Base-by-base conservation (phyloP, 2,888 invertebrate genomes). In the Caenorhabditis drosophilae region DNA sequence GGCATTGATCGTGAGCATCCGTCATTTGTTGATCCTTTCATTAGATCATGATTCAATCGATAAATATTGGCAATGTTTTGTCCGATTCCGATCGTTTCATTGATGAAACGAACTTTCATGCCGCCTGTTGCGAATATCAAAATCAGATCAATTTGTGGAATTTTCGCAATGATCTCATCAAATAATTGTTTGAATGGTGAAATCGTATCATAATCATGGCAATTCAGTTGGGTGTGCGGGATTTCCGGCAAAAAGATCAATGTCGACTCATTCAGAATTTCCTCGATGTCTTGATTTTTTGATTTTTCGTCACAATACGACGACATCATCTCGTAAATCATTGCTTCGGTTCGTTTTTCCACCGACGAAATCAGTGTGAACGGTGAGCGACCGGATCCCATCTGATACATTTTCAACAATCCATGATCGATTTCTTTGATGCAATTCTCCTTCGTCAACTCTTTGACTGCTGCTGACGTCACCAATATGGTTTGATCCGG, bases 171-270 rank as follows among this genome's bases (percentile, higher is more conserved):
- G 15, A 78, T 62, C 22, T 73, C 70, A 40, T 67, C 54, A 25
- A 80, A 44, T 7, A 81, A 52, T 15, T 67, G 51, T 35, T 75
- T 68, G 64, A 81, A 81, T 11, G 81, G 81, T 3, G 73, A 71
- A 46, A 81, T 73, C 9, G 80, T 78, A 22, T 70, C 73, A 61
- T 81, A 81, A 59, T 81, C 81, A 59, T 81, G 82, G 42, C 81
- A 81, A 42, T 77, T 81, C 22, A 78, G 44, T 66, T 75, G 61
- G 2, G 80, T 78, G 47, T 77, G 75, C 16, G 81, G 81, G n/a
- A 81, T 82, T 53, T 79, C 72, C 1, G 81, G 81, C 58, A 82
- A 44, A 35, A 81, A 59, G 12, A 82, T 53, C 38, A 81, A 31
- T 0, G 77, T 80, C 2, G 78, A 78, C 22, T 67, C 52, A 6